phyloP scores from a whole-genome alignment of 2,888 invertebrate species.

The Macaria liturata region DNA sequence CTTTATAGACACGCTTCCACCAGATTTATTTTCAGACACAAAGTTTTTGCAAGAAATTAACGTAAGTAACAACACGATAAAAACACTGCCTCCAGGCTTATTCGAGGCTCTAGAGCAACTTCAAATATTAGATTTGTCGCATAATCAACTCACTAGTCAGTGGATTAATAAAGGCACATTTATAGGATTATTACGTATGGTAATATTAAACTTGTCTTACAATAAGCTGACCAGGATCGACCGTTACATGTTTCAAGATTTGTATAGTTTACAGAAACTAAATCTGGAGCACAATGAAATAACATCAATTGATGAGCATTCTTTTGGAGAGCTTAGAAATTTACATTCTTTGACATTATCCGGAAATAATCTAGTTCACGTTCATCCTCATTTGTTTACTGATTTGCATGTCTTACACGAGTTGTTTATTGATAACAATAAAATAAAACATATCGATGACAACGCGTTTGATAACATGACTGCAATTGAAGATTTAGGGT shows the following conservation, averaged over 20 bases:
- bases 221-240: conserved; percentile 88
- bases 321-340: conserved; percentile 89
- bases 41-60: conserved; percentile 87
- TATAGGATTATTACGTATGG: conserved; percentile 87
- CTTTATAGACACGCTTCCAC: conserved; percentile 88
- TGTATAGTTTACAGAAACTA: conserved; percentile 89
- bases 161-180: conserved; percentile 91
- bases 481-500: conserved; percentile 88
- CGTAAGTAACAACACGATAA: conserved; percentile 89
- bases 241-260: conserved; percentile 87
- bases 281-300: conserved; percentile 89
- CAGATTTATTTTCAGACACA: conserved; percentile 87
- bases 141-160: conserved; percentile 88
- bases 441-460: conserved; percentile 86
- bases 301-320: conserved; percentile 86
- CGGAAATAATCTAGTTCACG: conserved; percentile 86
- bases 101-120: conserved; percentile 88
- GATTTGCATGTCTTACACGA: conserved; percentile 89
- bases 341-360: conserved; percentile 89
- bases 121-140: conserved; percentile 87
- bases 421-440: conserved; percentile 89
- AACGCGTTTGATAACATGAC: conserved; percentile 90
- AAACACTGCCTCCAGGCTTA: conserved; percentile 88
- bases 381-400: conserved; percentile 87
- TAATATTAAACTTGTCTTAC: conserved; percentile 88